These are phyloP conservation scores for Drosophila persimilis DNA, from an alignment of 1,140 invertebrate genomes.

Conservation along the genomic window DNA sequence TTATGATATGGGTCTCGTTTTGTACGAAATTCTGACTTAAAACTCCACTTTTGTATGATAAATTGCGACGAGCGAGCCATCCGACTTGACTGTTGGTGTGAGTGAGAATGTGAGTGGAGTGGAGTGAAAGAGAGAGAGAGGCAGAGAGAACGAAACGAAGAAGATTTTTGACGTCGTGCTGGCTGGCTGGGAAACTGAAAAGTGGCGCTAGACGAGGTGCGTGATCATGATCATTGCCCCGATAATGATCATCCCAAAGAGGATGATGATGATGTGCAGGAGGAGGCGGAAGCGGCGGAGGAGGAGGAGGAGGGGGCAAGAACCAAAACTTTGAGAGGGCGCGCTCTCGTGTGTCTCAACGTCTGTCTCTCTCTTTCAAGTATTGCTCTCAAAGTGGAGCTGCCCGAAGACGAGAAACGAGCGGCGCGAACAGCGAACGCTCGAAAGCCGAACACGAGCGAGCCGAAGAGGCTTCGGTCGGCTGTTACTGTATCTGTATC, in stretches of 20 bases:
- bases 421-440: slow-evolving; percentile 1
- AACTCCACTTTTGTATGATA: no score
- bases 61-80: no score
- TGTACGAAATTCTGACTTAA: no score
- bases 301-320: neutral
- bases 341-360: neutral
- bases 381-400: slow-evolving; percentile 9
- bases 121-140: slow-evolving; percentile 27
- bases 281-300: neutral
- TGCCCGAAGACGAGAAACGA: slow-evolving; percentile 11
- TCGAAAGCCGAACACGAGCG: slow-evolving; percentile 13
- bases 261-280: neutral
- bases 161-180: slow-evolving; percentile 43
- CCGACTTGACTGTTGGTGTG: no score
- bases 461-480: slow-evolving; percentile 15
- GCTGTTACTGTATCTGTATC: slow-evolving; percentile 28
- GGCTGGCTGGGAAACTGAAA: slow-evolving; percentile 46
- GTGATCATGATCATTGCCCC: slow-evolving; percentile 6
- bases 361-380: no score
- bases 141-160: slow-evolving; percentile 8
- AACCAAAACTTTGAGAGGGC: slow-evolving; percentile 21
- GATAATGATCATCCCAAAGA: slow-evolving; percentile 20
- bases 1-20: no score
- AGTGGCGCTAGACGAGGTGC: slow-evolving; percentile 46
- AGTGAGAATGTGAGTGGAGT: no score